Conservation (phyloP, 2,797 vertebrate genomes). For the Xenopus petersii region DNA sequence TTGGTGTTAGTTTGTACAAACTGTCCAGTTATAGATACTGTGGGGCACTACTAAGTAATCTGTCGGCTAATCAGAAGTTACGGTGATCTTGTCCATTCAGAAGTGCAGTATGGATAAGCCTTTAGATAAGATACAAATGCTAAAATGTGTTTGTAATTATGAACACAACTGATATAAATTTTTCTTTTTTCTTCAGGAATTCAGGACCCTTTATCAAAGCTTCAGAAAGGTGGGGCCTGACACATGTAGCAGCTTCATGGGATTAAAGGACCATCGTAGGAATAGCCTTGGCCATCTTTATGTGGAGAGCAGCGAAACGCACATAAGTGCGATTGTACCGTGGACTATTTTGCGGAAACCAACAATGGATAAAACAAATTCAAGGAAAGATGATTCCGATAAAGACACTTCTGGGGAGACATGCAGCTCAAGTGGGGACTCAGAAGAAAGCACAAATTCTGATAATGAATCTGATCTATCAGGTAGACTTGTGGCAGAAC, state of each 20-base stretch:
- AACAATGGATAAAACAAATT: slow-evolving; percentile 71
- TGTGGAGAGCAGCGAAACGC: slow-evolving; percentile 77
- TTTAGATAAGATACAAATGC: too few relatives aligned
- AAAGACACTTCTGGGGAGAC: slow-evolving; percentile 69
- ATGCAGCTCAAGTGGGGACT: slow-evolving; percentile 69
- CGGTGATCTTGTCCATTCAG: too few relatives aligned
- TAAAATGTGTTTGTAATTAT: too few relatives aligned
- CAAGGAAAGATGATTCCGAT: slow-evolving; percentile 66
- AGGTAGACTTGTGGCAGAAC: slow-evolving; percentile 58
- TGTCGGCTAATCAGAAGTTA: too few relatives aligned
- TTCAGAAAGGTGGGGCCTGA: slow-evolving; percentile 78
- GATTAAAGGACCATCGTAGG: slow-evolving; percentile 91
- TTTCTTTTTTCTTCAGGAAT: slow-evolving; percentile 60
- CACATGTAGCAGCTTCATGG: slow-evolving; percentile 91
- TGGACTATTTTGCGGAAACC: slow-evolving; percentile 68
- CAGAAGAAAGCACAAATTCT: slow-evolving; percentile 77
- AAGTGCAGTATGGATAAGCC: too few relatives aligned
- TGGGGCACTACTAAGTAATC: too few relatives aligned
- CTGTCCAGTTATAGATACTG: too few relatives aligned
- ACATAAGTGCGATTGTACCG: slow-evolving; percentile 65
- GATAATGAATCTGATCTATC: slow-evolving; percentile 82
- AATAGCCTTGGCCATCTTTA: slow-evolving; percentile 89
- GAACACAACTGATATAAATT: slow-evolving; percentile 44
- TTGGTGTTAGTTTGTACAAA: too few relatives aligned
- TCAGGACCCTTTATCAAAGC: slow-evolving; percentile 69